A percentile compares a stretch with the other conserved stretches of the same genome.
Conservation (phyloP, 1,140 invertebrate genomes). For the Cylas formicarius region DNA sequence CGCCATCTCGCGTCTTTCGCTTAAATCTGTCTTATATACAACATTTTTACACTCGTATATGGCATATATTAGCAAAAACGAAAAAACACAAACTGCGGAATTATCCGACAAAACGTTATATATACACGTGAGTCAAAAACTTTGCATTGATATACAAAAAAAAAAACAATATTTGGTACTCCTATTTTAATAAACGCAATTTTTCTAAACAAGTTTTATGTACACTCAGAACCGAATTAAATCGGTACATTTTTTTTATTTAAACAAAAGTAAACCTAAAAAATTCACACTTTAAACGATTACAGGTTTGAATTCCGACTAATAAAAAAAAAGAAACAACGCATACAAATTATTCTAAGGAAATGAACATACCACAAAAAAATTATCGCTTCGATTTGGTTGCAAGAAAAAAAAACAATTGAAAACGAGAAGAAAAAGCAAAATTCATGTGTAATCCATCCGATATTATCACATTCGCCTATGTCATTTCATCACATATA, state of each 20-base stretch:
- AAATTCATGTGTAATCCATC: conserved; percentile 8
- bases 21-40: background rate
- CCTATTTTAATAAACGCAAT: too few species aligned
- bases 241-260: too few species aligned
- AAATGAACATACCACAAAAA: conserved; percentile 8
- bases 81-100: conserved; percentile 7
- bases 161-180: conserved; percentile 15
- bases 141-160: conserved; percentile 1
- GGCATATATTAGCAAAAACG: conserved; percentile 6
- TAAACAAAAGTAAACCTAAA: too few species aligned
- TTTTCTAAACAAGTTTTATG: too few species aligned
- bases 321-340: too few species aligned
- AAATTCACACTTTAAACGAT: conserved; percentile 9
- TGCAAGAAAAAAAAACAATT: background rate
- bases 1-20: background rate
- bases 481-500: conserved; percentile 23
- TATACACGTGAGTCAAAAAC: conserved; percentile 6
- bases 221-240: too few species aligned
- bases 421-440: conserved; percentile 12
- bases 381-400: background rate
- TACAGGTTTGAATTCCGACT: too few species aligned
- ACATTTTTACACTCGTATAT: background rate
- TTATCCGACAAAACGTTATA: conserved; percentile 8
- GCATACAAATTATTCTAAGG: too few species aligned
- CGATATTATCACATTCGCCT: conserved; percentile 24